phyloP scores from a whole-genome alignment of 2,888 invertebrate genomes.

The Andrena bicolor region DNA sequence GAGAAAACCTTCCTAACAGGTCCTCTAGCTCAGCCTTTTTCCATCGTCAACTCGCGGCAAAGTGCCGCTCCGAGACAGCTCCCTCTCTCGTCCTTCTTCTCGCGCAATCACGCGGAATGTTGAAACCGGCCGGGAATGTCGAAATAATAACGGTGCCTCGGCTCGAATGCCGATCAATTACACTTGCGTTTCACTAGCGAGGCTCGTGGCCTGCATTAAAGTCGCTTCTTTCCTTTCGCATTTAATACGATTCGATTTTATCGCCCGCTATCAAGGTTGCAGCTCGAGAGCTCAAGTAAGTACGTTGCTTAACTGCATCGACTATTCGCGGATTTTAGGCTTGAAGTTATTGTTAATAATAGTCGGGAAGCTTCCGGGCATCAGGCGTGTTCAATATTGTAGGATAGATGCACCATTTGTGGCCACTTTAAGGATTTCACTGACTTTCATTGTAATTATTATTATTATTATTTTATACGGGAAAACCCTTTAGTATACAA shows the following conservation, averaged over 20 bases:
- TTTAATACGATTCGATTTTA: background rate
- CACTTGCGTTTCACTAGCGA: background rate
- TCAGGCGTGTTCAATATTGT: background rate
- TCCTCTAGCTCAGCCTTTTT: constrained; percentile 15
- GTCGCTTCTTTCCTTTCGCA: background rate
- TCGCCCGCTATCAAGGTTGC: background rate
- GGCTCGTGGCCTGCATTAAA: background rate
- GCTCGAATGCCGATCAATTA: constrained; percentile 30
- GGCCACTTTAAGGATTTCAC: too few relatives aligned
- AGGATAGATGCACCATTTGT: too few relatives aligned
- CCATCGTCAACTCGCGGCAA: background rate
- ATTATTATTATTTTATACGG: too few relatives aligned
- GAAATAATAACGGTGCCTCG: constrained; percentile 40
- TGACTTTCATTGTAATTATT: too few relatives aligned
- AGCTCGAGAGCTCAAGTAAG: too few relatives aligned
- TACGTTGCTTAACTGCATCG: too few relatives aligned
- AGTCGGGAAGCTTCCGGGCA: background rate
- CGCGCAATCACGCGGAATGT: constrained; percentile 30
- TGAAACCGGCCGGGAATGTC: constrained; percentile 30
- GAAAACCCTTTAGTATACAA: too few relatives aligned
- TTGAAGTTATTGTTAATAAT: constrained; percentile 8
- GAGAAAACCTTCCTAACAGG: constrained; percentile 54
- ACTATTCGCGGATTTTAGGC: constrained; percentile 4
- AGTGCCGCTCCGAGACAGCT: constrained; percentile 8
- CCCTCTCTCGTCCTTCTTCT: constrained; percentile 2